Percentiles rank a stretch among this genome's conserved stretches.
These are phyloP conservation scores for Lamproptera curius DNA, from an alignment of 2,888 invertebrate genomes.

Conservation along the genomic window DNA sequence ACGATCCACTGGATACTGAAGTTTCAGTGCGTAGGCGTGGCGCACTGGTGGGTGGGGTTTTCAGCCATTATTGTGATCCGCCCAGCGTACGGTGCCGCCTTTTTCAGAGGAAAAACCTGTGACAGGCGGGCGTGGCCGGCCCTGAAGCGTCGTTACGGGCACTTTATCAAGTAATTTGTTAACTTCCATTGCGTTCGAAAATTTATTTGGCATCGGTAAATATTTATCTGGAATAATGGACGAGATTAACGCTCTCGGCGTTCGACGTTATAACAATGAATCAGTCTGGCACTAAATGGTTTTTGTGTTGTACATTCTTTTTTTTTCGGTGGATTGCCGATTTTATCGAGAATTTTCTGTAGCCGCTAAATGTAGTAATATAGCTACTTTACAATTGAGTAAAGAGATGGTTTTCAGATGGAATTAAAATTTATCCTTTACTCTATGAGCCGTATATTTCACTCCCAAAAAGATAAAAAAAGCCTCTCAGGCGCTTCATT, in stretches of 20 bases:
- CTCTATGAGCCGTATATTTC: too few relatives aligned
- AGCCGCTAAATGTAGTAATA: too few relatives aligned
- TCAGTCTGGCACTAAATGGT: neutral
- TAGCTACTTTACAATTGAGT: too few relatives aligned
- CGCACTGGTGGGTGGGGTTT: constrained; percentile 47
- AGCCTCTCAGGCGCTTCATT: too few relatives aligned
- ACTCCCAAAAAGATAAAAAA: too few relatives aligned
- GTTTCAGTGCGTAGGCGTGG: constrained; percentile 61
- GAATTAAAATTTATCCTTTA: too few relatives aligned
- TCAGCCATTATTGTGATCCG: constrained; percentile 42
- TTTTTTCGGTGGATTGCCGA: too few relatives aligned
- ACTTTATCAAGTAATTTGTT: constrained; percentile 77
- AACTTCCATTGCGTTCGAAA: constrained; percentile 63
- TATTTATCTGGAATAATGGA: constrained; percentile 15
- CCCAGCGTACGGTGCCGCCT: constrained; percentile 51
- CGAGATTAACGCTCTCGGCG: neutral
- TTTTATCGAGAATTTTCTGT: too few relatives aligned
- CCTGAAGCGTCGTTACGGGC: constrained; percentile 71
- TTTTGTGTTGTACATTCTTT: neutral
- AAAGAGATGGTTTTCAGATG: too few relatives aligned
- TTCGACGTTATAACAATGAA: neutral
- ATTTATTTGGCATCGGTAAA: constrained; percentile 42
- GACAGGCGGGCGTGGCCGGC: constrained; percentile 58
- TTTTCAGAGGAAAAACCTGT: constrained; percentile 52
- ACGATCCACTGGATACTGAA: constrained; percentile 63